Percentiles rank a stretch among this genome's conserved stretches.
phyloP scores from a whole-genome alignment of 2,888 invertebrate genomes.

The Carcina quercana region DNA sequence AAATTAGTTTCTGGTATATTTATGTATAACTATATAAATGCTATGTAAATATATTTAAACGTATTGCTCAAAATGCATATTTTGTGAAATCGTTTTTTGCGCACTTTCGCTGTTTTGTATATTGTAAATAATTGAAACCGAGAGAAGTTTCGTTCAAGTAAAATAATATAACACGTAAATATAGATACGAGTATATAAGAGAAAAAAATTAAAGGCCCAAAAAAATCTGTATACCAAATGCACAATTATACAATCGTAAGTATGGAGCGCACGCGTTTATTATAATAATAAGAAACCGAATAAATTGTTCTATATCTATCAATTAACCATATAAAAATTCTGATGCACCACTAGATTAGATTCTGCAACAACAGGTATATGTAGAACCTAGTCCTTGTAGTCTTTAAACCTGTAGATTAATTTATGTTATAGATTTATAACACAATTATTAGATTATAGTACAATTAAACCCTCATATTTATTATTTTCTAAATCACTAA shows the following conservation, averaged over 20 bases:
- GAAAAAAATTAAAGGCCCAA: constrained; percentile 57
- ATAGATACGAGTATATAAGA: constrained; percentile 38
- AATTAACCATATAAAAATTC: constrained; percentile 19
- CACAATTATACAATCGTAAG: constrained; percentile 59
- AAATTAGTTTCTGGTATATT: constrained; percentile 3
- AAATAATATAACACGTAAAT: constrained; percentile 23
- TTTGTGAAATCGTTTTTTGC: constrained; percentile 72
- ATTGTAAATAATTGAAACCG: constrained; percentile 34
- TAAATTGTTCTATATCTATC: constrained; percentile 21
- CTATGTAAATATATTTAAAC: constrained; percentile 66
- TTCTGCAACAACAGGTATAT: constrained; percentile 4
- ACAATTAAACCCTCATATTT: too few relatives aligned
- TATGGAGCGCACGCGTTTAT: constrained; percentile 44
- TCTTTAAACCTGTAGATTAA: too few relatives aligned
- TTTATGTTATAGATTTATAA: too few relatives aligned
- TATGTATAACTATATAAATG: constrained; percentile 31
- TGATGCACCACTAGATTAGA: constrained; percentile 14
- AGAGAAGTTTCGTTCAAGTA: constrained; percentile 38
- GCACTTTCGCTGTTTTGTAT: constrained; percentile 71
- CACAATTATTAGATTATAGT: too few relatives aligned
- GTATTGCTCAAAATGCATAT: constrained; percentile 74
- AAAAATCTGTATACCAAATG: constrained; percentile 64
- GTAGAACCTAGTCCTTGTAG: constrained; percentile 3
- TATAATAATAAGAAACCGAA: too few relatives aligned
- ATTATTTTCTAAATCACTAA: too few relatives aligned